phyloP scores from a whole-genome alignment of 2,888 invertebrate genomes.

The Parasteatoda lunata region DNA sequence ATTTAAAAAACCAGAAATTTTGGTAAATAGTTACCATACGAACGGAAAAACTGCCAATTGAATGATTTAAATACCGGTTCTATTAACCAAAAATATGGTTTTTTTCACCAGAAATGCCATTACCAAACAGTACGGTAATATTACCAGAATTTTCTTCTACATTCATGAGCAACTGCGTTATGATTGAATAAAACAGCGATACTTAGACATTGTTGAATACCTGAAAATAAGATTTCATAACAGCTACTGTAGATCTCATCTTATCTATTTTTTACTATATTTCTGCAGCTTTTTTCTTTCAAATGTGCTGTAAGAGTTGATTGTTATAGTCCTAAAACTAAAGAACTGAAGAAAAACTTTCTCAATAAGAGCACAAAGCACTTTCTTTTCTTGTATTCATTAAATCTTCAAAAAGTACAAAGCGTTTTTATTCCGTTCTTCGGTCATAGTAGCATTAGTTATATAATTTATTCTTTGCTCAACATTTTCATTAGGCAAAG shows the following conservation, averaged over 20 bases:
- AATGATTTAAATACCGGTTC: too few relatives aligned
- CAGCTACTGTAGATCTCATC: slow-evolving; percentile 52
- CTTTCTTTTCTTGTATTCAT: slow-evolving; percentile 41
- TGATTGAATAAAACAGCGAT: too few relatives aligned
- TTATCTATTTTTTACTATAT: slow-evolving; percentile 12
- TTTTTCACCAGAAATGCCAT: too few relatives aligned
- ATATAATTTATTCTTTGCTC: slow-evolving; percentile 49
- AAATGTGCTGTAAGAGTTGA: too few relatives aligned
- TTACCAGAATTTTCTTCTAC: too few relatives aligned
- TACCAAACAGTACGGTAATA: too few relatives aligned
- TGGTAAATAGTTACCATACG: too few relatives aligned
- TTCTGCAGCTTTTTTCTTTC: slow-evolving; percentile 32
- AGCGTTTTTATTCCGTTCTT: slow-evolving; percentile 18
- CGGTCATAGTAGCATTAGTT: slow-evolving; percentile 18
- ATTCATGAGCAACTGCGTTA: too few relatives aligned
- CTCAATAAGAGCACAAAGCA: slow-evolving; percentile 62
- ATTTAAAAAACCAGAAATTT: too few relatives aligned
- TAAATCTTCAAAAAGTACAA: slow-evolving; percentile 32
- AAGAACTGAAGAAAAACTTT: slow-evolving; percentile 48
- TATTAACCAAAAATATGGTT: too few relatives aligned
- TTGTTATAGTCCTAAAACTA: too few relatives aligned
- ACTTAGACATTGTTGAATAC: slow-evolving; percentile 53
- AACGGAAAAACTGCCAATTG: too few relatives aligned
- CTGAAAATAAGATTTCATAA: slow-evolving; percentile 65
- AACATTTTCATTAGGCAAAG: slow-evolving; percentile 27